Evolutionary conservation across 2,797 vertebrate genomes (phyloP).

Genomic region (Acanthurus lineatus): DNA sequence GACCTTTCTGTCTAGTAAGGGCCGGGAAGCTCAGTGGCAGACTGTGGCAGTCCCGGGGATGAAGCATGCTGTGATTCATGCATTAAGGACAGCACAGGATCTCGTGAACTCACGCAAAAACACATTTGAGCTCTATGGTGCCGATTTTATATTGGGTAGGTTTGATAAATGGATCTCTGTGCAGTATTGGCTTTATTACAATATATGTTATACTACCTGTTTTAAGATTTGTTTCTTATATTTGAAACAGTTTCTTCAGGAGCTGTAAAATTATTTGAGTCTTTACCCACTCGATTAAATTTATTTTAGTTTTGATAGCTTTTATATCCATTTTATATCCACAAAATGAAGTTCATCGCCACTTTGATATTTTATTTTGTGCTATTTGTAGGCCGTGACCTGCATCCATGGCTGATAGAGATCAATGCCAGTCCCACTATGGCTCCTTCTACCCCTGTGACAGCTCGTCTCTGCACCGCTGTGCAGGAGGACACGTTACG

Average conservation of each 20-base stretch:
- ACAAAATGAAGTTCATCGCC: not conserved
- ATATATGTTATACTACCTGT: not conserved
- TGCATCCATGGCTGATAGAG: slow-evolving; percentile 92
- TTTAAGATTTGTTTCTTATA: not conserved
- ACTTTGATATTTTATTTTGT: slow-evolving; percentile 2
- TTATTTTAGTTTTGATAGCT: not conserved
- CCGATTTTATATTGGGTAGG: slow-evolving; percentile 90
- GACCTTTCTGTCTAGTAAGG: slow-evolving; percentile 83
- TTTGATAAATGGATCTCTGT: not conserved
- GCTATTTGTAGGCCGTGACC: slow-evolving; percentile 69
- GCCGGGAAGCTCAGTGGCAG: slow-evolving; percentile 83
- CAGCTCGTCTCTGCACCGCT: slow-evolving; percentile 85
- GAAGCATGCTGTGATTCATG: slow-evolving; percentile 88
- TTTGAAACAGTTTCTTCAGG: not conserved
- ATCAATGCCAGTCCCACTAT: slow-evolving; percentile 94
- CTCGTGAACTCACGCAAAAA: slow-evolving; percentile 87
- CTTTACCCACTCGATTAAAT: not conserved
- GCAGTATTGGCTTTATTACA: not conserved
- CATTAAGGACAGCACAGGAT: slow-evolving; percentile 88
- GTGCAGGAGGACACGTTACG: slow-evolving; percentile 92
- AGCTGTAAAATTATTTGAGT: not conserved
- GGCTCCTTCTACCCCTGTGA: slow-evolving; percentile 88
- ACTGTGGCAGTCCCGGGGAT: slow-evolving; percentile 88
- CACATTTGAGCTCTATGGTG: slow-evolving; percentile 94
- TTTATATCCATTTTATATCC: not conserved